Percentiles rank a stretch among this genome's conserved stretches.
phyloP scores from a whole-genome alignment of 2,888 invertebrate genomes.

The Aelia acuminata region DNA sequence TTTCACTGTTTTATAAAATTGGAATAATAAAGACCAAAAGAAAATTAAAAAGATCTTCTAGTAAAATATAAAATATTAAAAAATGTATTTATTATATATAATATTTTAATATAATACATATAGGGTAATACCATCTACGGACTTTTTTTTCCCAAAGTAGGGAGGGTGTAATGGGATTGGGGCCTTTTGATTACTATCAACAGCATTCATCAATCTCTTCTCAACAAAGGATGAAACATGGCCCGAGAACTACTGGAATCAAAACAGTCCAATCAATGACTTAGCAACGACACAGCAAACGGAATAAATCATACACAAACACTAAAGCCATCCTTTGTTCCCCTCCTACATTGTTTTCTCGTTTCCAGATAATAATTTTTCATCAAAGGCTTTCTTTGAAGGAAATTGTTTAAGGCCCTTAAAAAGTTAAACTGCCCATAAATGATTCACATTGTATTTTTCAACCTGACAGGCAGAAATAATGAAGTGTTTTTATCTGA shows the following conservation, averaged over 20 bases:
- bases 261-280: slow-evolving; percentile 39
- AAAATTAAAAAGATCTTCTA: no score
- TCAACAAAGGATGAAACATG: slow-evolving; percentile 44
- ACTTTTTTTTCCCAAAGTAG: background rate
- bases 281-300: background rate
- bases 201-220: slow-evolving; percentile 23
- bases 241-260: slow-evolving; percentile 13
- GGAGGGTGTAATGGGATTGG: background rate
- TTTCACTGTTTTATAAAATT: no score
- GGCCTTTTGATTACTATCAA: background rate
- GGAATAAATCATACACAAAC: slow-evolving; percentile 10
- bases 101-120: no score
- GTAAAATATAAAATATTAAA: no score
- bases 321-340: slow-evolving; percentile 34
- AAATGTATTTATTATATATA: no score
- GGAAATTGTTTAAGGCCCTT: background rate
- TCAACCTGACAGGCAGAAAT: background rate
- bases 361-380: background rate
- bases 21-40: no score
- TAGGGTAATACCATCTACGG: background rate
- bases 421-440: background rate
- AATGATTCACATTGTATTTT: background rate
- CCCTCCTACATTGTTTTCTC: slow-evolving; percentile 19
- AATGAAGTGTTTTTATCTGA: background rate
- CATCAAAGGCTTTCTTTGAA: background rate